Conservation (phyloP, 2,797 vertebrate species). For the Serranus cabrilla region DNA sequence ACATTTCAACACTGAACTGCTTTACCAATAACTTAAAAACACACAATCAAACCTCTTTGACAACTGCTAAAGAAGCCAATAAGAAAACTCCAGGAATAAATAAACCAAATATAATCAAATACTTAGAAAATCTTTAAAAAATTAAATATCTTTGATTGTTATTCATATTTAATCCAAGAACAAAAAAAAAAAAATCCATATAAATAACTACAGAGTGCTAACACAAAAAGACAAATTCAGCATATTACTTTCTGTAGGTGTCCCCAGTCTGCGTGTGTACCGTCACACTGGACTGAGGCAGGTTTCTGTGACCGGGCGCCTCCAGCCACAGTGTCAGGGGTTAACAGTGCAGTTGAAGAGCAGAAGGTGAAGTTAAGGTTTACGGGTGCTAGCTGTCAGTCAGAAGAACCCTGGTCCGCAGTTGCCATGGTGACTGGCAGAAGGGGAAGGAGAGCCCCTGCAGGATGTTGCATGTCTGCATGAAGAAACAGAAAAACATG, state of each 20-base stretch:
- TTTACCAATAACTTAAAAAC: constrained; percentile 72
- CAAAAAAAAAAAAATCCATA: constrained; percentile 46
- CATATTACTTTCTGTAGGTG: constrained; percentile 17
- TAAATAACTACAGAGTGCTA: constrained; percentile 73
- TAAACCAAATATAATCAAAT: constrained; percentile 78
- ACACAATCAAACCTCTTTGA: constrained; percentile 59
- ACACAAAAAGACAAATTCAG: constrained; percentile 51
- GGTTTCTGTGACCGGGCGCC: not conserved
- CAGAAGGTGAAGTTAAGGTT: constrained; percentile 80
- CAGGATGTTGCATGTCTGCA: constrained; percentile 35
- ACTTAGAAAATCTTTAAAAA: constrained; percentile 75
- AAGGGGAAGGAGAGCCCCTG: constrained; percentile 4
- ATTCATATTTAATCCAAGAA: constrained; percentile 64
- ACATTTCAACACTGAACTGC: constrained; percentile 24
- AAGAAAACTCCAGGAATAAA: constrained; percentile 76
- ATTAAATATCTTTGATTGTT: constrained; percentile 83
- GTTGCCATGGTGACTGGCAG: constrained; percentile 54
- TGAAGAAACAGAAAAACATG: not conserved
- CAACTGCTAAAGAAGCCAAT: constrained; percentile 41
- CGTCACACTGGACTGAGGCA: constrained; percentile 13
- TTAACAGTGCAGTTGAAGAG: constrained; percentile 58
- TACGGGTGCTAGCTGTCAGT: constrained; percentile 70
- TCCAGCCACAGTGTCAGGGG: constrained; percentile 26
- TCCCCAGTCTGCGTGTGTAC: constrained; percentile 19
- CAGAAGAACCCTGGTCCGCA: constrained; percentile 58